Percentiles rank a stretch among this genome's conserved stretches.
These are phyloP conservation scores for Peromyscus melanophrys DNA, from an alignment of 2,797 vertebrate genomes.

Conservation along the genomic window DNA sequence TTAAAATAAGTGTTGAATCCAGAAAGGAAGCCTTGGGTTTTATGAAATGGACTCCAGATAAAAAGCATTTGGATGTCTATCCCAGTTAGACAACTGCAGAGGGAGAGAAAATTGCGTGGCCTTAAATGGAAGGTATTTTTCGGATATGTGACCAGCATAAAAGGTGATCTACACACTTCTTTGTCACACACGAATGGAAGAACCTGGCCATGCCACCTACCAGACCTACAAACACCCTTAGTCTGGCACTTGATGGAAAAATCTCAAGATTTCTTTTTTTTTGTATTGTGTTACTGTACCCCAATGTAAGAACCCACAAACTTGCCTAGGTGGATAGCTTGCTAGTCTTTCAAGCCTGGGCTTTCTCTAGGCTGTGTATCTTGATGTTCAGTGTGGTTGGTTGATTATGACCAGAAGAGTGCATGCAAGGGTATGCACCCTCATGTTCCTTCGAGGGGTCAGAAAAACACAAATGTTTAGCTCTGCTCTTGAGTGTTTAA, in stretches of 20 bases:
- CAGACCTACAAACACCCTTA: neutral
- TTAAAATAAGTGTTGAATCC: slow-evolving; percentile 72
- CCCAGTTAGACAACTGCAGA: slow-evolving; percentile 77
- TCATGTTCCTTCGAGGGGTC: slow-evolving; percentile 82
- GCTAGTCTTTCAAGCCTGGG: neutral
- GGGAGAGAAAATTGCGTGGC: neutral
- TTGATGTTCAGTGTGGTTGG: neutral
- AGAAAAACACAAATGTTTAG: slow-evolving; percentile 84
- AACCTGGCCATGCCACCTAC: neutral
- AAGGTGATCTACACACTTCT: neutral
- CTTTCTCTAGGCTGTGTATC: neutral
- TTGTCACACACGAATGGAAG: too few species aligned
- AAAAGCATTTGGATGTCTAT: slow-evolving; percentile 81
- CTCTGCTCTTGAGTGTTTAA: slow-evolving; percentile 80
- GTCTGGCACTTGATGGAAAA: neutral
- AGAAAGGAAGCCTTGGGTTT: slow-evolving; percentile 50
- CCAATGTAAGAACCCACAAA: neutral
- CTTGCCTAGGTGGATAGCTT: slow-evolving; percentile 3
- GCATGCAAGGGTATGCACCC: too few species aligned
- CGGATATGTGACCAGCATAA: neutral
- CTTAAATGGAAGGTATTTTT: neutral
- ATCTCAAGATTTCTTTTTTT: neutral
- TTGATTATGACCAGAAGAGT: neutral
- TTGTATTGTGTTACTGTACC: neutral
- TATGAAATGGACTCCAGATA: slow-evolving; percentile 68